Evolutionary conservation across 37 sponge, comb jelly and placozoan genomes (phyloP).

Genomic region (Beroe forskalii): DNA sequence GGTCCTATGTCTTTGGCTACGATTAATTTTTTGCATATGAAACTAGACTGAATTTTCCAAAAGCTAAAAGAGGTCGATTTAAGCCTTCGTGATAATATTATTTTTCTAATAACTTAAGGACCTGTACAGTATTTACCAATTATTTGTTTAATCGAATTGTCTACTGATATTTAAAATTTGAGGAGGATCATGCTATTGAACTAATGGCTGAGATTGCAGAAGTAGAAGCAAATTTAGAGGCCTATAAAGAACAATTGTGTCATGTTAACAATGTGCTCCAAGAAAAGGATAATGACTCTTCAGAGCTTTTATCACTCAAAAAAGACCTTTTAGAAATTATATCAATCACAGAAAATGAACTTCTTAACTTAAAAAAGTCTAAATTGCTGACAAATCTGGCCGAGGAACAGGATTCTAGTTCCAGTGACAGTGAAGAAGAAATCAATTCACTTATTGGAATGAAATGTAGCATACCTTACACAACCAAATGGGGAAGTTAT

Average conservation of each 20-base stretch:
- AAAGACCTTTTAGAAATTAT: constrained; percentile 29
- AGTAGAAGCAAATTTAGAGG: not conserved
- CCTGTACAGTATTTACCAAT: too few species aligned
- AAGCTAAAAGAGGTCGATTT: too few species aligned
- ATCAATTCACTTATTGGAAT: constrained; percentile 33
- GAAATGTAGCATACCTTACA: constrained; percentile 41
- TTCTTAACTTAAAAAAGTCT: constrained; percentile 41
- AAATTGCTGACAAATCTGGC: not conserved
- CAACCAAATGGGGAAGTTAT: not conserved
- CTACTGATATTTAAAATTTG: too few species aligned
- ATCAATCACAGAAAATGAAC: constrained; percentile 35
- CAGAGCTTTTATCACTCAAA: constrained; percentile 11
- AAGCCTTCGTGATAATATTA: too few species aligned
- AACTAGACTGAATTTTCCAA: too few species aligned
- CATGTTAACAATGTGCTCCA: not conserved
- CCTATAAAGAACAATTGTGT: constrained; percentile 2
- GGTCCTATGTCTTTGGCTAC: too few species aligned
- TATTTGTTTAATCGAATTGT: too few species aligned
- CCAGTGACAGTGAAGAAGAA: not conserved
- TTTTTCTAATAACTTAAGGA: too few species aligned
- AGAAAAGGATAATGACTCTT: not conserved
- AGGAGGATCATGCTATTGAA: too few species aligned
- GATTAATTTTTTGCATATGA: too few species aligned
- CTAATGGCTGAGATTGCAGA: constrained; percentile 1
- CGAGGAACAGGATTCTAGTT: not conserved